phyloP scores from a whole-genome alignment of 2,888 invertebrate genomes.

The Bombyx huttoni region DNA sequence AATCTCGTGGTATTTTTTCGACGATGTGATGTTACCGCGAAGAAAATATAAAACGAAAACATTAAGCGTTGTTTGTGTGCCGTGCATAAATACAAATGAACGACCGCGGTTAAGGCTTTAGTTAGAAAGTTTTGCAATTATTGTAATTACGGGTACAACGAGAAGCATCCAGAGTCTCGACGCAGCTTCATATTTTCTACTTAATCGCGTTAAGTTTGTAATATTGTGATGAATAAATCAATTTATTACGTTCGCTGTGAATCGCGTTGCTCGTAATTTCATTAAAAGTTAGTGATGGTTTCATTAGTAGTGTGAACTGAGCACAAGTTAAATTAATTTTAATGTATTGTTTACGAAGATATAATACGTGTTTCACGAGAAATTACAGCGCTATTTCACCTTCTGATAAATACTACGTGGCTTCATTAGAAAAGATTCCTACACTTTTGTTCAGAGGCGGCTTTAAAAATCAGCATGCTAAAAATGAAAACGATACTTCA shows the following conservation, averaged over 20 bases:
- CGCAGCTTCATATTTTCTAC: slow-evolving; percentile 57
- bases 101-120: slow-evolving; percentile 45
- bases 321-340: not conserved
- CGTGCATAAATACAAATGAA: slow-evolving; percentile 53
- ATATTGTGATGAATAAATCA: slow-evolving; percentile 54
- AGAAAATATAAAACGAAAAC: slow-evolving; percentile 31
- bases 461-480: too few relatives aligned
- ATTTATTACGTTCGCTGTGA: slow-evolving; percentile 42
- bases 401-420: too few relatives aligned
- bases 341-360: not conserved
- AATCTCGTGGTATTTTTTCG: slow-evolving; percentile 23
- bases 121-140: slow-evolving; percentile 64
- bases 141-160: slow-evolving; percentile 59
- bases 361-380: not conserved
- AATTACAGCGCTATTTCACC: not conserved
- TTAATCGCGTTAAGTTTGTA: slow-evolving; percentile 53
- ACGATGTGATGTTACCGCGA: slow-evolving; percentile 18
- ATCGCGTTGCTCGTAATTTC: slow-evolving; percentile 34
- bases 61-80: slow-evolving; percentile 42
- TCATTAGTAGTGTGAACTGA: not conserved
- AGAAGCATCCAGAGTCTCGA: slow-evolving; percentile 43
- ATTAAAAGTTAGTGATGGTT: slow-evolving; percentile 18
- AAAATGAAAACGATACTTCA: too few relatives aligned
- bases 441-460: too few relatives aligned
- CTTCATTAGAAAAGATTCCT: too few relatives aligned